Conservation (phyloP, 92 coral and sea anemone species). For the Meandrina meandrites region DNA sequence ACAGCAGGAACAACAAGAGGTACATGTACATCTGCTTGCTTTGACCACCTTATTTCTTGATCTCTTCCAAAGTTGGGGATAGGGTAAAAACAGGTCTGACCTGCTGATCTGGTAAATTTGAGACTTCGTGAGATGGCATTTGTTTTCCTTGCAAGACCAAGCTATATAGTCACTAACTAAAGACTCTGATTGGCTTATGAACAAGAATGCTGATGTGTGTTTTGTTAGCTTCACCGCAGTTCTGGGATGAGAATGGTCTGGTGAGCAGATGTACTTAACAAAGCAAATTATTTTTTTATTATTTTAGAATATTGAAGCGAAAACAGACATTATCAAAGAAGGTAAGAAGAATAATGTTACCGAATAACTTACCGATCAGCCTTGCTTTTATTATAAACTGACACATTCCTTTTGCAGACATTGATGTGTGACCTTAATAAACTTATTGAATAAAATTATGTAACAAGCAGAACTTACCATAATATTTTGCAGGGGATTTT, state of each 20-base stretch:
- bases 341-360: constrained; percentile 28
- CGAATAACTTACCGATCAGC: not conserved
- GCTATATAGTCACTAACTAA: too few species aligned
- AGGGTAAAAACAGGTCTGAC: too few species aligned
- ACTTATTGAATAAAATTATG: too few species aligned
- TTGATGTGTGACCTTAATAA: too few species aligned
- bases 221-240: too few species aligned
- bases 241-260: too few species aligned
- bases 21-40: not conserved
- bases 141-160: too few species aligned
- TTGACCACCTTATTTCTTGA: not conserved
- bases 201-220: too few species aligned
- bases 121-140: too few species aligned
- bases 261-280: too few species aligned
- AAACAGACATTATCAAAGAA: constrained; percentile 77
- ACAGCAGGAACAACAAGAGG: constrained; percentile 49
- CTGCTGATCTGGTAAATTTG: too few species aligned
- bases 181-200: too few species aligned
- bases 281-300: not conserved
- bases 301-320: constrained; percentile 51
- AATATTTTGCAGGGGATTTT: constrained; percentile 65
- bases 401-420: not conserved
- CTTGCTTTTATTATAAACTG: not conserved
- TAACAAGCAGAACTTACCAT: not conserved
- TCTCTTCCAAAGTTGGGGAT: not conserved